These are phyloP conservation scores for Graptemys geographica DNA, from an alignment of 2,797 vertebrate genomes.

Conservation along the genomic window DNA sequence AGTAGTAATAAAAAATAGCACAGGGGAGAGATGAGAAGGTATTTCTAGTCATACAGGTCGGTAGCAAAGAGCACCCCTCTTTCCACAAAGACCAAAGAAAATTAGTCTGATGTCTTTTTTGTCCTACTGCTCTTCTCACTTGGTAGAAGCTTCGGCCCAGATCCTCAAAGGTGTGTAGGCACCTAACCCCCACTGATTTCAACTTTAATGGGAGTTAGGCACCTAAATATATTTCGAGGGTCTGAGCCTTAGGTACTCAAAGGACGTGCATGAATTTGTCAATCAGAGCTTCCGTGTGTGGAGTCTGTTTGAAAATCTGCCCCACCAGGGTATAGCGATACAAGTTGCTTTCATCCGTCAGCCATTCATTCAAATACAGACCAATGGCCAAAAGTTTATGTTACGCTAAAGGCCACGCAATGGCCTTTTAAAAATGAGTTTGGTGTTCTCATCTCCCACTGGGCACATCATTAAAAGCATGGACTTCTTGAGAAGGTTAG, in stretches of 20 bases:
- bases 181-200: neutral
- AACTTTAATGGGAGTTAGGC: neutral
- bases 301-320: neutral
- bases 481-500: neutral
- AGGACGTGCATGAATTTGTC: neutral
- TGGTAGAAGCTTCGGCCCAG: neutral
- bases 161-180: neutral
- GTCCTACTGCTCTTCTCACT: neutral
- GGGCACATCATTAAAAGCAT: neutral
- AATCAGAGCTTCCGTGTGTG: neutral
- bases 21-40: neutral
- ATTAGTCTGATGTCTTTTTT: neutral
- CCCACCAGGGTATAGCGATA: neutral
- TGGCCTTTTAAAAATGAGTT: neutral
- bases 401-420: neutral
- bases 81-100: neutral
- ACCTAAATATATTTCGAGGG: neutral
- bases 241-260: neutral
- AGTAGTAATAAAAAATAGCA: conserved; percentile 1
- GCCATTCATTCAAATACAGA: neutral
- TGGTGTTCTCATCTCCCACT: neutral
- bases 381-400: neutral
- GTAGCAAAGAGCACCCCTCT: neutral
- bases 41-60: neutral
- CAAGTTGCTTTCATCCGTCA: neutral